phyloP scores from a whole-genome alignment of 2,113 vertebrate genomes.

The Ahaetulla prasina region DNA sequence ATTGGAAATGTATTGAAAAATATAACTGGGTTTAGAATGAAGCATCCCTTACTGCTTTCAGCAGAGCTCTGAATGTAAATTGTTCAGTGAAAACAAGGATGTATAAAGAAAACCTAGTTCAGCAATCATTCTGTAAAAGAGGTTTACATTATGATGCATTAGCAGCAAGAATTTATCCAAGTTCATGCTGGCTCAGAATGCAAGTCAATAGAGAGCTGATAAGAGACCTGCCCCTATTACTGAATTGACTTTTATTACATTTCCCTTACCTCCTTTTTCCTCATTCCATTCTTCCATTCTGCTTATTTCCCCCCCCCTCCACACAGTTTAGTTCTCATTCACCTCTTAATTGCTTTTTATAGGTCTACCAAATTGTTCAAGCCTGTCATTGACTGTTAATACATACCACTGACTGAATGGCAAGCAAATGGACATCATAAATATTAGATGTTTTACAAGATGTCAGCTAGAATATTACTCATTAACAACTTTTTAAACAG shows the following conservation, averaged over 20 bases:
- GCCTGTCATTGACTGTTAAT: background rate
- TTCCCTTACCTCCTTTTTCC: background rate
- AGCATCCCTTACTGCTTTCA: conserved; percentile 30
- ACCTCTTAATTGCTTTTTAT: background rate
- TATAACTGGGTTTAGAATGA: conserved; percentile 37
- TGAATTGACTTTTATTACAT: background rate
- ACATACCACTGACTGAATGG: background rate
- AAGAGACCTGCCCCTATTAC: background rate
- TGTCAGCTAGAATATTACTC: background rate
- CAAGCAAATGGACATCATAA: background rate
- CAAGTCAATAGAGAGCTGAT: background rate
- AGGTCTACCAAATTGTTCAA: no score
- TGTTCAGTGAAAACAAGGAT: conserved; percentile 43
- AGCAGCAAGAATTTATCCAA: background rate
- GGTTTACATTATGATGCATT: conserved; percentile 37
- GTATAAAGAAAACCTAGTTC: conserved; percentile 35
- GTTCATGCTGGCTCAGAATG: background rate
- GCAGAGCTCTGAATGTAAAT: conserved; percentile 43
- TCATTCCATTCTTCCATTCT: background rate
- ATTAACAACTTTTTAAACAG: background rate
- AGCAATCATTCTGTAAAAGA: conserved; percentile 32
- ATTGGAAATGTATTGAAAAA: conserved; percentile 22
- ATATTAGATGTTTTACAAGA: background rate
- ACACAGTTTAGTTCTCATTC: background rate
- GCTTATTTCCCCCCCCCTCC: background rate